phyloP scores from a whole-genome alignment of 2,113 vertebrate genomes.

The Pholis gunnellus region DNA sequence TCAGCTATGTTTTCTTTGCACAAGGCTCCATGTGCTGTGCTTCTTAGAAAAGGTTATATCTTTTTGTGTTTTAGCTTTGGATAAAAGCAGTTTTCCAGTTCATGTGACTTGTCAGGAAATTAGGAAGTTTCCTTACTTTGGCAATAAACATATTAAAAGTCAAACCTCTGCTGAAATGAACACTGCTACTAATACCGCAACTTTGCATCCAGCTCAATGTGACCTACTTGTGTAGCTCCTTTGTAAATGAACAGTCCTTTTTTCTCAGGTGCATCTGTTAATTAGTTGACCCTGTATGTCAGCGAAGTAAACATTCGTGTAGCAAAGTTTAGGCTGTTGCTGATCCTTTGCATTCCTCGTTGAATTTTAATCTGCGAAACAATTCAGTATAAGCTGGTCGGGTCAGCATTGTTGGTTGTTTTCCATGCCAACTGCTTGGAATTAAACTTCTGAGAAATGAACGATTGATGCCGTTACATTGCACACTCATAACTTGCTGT shows the following conservation, averaged over 20 bases:
- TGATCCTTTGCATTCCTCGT: constrained; percentile 80
- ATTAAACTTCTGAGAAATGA: constrained; percentile 66
- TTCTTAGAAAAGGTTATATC: neutral
- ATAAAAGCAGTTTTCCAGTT: neutral
- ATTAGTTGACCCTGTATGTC: constrained; percentile 21
- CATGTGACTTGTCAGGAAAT: neutral
- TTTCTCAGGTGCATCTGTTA: constrained; percentile 3
- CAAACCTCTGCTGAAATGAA: neutral
- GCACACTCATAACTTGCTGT: constrained; percentile 21
- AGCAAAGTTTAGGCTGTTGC: constrained; percentile 56
- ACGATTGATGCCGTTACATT: constrained; percentile 34
- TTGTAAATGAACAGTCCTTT: neutral
- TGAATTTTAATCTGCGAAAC: constrained; percentile 82
- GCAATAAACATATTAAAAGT: neutral
- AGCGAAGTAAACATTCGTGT: constrained; percentile 59
- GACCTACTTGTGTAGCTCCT: neutral
- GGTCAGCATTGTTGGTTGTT: constrained; percentile 75
- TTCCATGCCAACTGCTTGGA: constrained; percentile 69
- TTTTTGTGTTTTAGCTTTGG: neutral
- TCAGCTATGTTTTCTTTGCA: neutral
- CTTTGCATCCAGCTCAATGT: neutral
- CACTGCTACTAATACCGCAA: neutral
- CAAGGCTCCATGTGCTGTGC: no score
- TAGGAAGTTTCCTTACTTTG: neutral
- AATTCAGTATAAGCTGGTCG: constrained; percentile 77